Conservation (phyloP, 2,113 vertebrate species). For the Daboia siamensis region DNA sequence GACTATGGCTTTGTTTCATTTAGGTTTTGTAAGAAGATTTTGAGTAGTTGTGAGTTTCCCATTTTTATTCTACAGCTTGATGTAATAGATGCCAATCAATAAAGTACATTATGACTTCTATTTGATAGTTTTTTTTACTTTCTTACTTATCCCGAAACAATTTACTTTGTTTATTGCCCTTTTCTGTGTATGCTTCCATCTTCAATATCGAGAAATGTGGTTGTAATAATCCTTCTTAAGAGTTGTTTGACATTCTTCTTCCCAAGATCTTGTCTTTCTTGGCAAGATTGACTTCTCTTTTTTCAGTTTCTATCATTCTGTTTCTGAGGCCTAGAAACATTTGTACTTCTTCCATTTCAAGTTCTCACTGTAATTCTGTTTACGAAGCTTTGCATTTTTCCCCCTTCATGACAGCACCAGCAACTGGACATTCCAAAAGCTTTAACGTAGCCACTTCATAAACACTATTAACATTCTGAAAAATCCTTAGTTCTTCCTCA, state of each 20-base stretch:
- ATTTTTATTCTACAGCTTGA: not conserved
- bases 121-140: not conserved
- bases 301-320: not conserved
- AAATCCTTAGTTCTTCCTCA: not conserved
- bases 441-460: not conserved
- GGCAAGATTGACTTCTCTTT: not conserved
- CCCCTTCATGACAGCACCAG: not conserved
- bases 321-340: not conserved
- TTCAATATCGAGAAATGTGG: not conserved
- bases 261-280: not conserved
- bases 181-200: not conserved
- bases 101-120: not conserved
- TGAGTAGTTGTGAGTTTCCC: not conserved
- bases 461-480: not conserved
- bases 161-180: not conserved
- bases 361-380: not conserved
- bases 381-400: not conserved
- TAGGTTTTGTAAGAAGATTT: not conserved
- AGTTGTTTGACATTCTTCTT: not conserved
- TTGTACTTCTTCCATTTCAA: not conserved
- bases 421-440: not conserved
- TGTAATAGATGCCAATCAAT: not conserved
- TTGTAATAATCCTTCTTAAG: not conserved
- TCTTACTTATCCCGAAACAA: not conserved
- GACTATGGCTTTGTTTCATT: not conserved